These are phyloP conservation scores for Andrena praecox DNA, from an alignment of 2,888 invertebrate genomes.

Conservation along the genomic window DNA sequence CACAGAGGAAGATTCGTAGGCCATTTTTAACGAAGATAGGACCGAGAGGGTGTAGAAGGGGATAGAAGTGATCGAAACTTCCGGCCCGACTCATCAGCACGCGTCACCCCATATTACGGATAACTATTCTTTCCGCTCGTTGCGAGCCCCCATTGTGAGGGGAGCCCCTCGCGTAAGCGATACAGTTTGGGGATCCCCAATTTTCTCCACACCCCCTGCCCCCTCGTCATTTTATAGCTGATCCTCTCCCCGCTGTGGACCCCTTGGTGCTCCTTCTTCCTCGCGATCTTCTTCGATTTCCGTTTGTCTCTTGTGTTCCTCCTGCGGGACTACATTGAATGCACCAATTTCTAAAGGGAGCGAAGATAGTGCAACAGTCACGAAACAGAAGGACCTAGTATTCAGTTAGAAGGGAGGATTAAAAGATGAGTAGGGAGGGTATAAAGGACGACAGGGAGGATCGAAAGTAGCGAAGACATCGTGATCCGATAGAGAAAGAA, in stretches of 20 bases:
- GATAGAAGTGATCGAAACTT: slow-evolving; percentile 77
- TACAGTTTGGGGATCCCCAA: slow-evolving; percentile 74
- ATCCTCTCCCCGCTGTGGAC: slow-evolving; percentile 37
- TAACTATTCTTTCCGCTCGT: slow-evolving; percentile 83
- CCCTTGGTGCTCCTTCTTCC: slow-evolving; percentile 1
- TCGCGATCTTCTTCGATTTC: slow-evolving; percentile 24
- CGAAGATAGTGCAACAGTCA: not conserved
- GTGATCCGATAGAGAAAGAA: not conserved
- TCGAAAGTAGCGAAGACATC: slow-evolving; percentile 1
- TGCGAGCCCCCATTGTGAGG: slow-evolving; percentile 76
- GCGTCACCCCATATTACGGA: slow-evolving; percentile 82
- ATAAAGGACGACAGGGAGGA: not conserved
- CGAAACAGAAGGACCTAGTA: not conserved
- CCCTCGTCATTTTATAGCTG: slow-evolving; percentile 44
- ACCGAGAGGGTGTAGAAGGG: slow-evolving; percentile 28
- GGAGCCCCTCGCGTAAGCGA: slow-evolving; percentile 79
- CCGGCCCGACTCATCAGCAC: slow-evolving; percentile 82
- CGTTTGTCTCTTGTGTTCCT: slow-evolving; percentile 29
- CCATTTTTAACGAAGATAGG: slow-evolving; percentile 60
- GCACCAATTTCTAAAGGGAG: not conserved
- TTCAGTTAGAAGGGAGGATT: too few species aligned
- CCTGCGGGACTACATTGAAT: not conserved
- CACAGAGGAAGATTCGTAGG: slow-evolving; percentile 24
- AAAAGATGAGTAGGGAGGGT: slow-evolving; percentile 8
- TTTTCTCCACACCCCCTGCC: slow-evolving; percentile 46